A percentile compares a stretch with the other conserved stretches of the same genome.
phyloP scores from a whole-genome alignment of 2,888 invertebrate species.

The Scotopteryx bipunctaria region DNA sequence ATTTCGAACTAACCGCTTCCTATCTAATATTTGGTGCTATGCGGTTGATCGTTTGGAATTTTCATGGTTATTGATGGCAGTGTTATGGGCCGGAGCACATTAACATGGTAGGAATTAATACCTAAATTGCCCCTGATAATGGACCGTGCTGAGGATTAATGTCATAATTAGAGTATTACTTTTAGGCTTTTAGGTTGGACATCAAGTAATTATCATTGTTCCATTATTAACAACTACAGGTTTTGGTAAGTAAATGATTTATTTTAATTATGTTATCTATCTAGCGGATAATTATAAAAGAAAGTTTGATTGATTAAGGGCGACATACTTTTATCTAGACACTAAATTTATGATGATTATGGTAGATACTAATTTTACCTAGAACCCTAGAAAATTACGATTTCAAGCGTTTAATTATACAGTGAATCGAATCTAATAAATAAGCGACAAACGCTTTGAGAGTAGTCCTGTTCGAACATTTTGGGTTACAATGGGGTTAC shows the following conservation, averaged over 20 bases:
- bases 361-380: no score
- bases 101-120: slow-evolving; percentile 10
- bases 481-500: slow-evolving; percentile 46
- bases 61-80: slow-evolving; percentile 17
- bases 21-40: slow-evolving; percentile 5
- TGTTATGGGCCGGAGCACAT: slow-evolving; percentile 14
- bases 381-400: no score
- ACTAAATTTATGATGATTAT: no score
- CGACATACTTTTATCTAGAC: no score
- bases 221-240: no score
- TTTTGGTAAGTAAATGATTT: no score
- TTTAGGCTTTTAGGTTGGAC: neutral
- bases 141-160: slow-evolving; percentile 11
- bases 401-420: no score
- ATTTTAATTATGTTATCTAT: no score
- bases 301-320: no score
- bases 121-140: slow-evolving; percentile 6
- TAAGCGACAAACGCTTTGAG: slow-evolving; percentile 3
- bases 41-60: slow-evolving; percentile 10
- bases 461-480: slow-evolving; percentile 29
- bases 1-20: slow-evolving; percentile 8
- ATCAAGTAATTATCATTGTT: neutral
- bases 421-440: neutral
- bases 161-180: slow-evolving; percentile 5
- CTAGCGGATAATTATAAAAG: no score